phyloP scores from a whole-genome alignment of 2,888 invertebrate genomes.

The Lamellibrachia satsuma region DNA sequence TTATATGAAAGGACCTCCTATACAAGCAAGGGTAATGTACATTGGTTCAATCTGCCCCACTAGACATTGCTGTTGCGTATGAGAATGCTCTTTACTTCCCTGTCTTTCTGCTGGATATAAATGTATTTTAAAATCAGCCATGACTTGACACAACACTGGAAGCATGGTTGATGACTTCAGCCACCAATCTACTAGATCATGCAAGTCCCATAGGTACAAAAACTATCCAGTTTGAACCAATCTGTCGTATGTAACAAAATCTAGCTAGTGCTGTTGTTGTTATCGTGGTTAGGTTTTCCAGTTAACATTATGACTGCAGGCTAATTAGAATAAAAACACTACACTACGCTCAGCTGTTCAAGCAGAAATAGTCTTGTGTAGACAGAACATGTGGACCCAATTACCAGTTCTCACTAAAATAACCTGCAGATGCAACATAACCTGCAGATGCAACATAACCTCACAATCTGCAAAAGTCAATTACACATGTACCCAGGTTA shows the following conservation, averaged over 20 bases:
- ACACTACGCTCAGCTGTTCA: not conserved
- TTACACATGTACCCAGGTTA: not conserved
- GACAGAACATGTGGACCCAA: not conserved
- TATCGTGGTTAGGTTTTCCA: not conserved
- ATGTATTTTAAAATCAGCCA: not conserved
- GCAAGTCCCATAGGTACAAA: not conserved
- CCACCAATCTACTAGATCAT: not conserved
- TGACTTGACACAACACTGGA: not conserved
- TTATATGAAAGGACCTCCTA: too few species aligned
- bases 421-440: not conserved
- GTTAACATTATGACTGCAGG: not conserved
- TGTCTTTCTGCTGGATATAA: not conserved
- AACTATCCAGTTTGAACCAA: not conserved
- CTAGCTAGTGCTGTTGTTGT: not conserved
- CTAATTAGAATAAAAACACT: not conserved
- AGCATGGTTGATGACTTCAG: not conserved
- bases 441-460: not conserved
- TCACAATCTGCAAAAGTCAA: not conserved
- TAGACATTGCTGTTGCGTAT: too few species aligned
- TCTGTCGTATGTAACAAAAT: not conserved
- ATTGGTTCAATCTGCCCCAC: too few species aligned
- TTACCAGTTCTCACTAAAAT: not conserved
- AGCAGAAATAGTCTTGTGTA: not conserved
- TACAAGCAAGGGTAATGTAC: too few species aligned
- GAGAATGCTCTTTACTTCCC: not conserved